Evolutionary conservation across 2,797 vertebrate genomes (phyloP).

Genomic region (Balearica regulorum): DNA sequence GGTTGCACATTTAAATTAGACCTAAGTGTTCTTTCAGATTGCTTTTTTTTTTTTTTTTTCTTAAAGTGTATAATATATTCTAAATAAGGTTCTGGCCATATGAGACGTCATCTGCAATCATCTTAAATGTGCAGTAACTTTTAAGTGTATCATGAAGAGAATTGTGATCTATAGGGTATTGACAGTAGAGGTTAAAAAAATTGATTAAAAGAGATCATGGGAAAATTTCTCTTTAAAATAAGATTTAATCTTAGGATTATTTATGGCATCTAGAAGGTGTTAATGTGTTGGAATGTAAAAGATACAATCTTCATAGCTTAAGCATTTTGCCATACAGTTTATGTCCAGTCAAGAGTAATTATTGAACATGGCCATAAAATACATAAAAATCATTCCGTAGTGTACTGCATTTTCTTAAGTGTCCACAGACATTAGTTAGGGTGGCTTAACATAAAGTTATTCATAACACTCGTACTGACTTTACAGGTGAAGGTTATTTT

Average conservation of each 20-base stretch:
- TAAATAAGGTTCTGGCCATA: background rate
- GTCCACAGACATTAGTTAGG: background rate
- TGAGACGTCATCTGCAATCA: background rate
- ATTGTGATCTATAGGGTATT: background rate
- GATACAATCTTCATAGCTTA: background rate
- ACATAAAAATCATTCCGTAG: background rate
- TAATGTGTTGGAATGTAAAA: background rate
- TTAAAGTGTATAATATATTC: background rate
- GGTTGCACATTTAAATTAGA: background rate
- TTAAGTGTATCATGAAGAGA: background rate
- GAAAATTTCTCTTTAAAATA: background rate
- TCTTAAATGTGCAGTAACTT: background rate
- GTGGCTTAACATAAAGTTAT: background rate
- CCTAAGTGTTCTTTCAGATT: background rate
- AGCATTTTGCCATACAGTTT: background rate
- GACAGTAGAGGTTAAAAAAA: background rate
- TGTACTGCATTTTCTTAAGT: background rate
- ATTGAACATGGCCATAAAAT: background rate
- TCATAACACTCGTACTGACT: background rate
- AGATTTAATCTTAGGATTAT: background rate
- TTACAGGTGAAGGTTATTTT: conserved; percentile 22
- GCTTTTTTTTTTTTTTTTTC: background rate
- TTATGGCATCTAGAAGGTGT: background rate
- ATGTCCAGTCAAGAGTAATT: background rate
- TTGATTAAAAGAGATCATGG: background rate